Evolutionary conservation across 2,797 vertebrate genomes (phyloP), one percentile per base, ranked within the genome.

Genomic region (Neoniphon sammara): DNA sequence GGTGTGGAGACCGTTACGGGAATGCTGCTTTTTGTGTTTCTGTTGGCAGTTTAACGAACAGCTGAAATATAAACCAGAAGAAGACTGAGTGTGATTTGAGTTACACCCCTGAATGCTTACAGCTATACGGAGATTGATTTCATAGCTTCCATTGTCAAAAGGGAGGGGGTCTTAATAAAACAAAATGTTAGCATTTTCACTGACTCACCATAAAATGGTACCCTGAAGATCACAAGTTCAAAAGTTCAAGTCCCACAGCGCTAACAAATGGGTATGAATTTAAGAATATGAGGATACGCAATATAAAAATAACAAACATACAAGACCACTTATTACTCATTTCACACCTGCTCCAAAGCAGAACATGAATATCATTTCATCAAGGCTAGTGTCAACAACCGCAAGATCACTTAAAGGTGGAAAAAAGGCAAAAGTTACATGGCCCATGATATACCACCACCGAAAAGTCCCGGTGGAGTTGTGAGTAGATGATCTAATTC

Each of bases 1-100:
- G 88, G 90, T 90, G 90, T 68, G 55, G 84, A 88, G 71, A 72
- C 56, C 72, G 27, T 85, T 77, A 70, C 72, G 87, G 87, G 86
- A 85, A 76, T 70, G 74, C 75, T 75, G 83, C 70, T 80, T 89
- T 92, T 76, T 89, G 81, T 90, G 81, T 93, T 91, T 91, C 89
- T 83, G 85, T 74, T 94, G 90, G 90, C 90, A 88, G 86, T 89
- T 91, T 91, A 84, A 91, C 81, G 72, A 93, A 86, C 79, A 86
- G 85, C 89, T 92, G 83, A 93, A 91, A 93, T 86, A 83, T 73
- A 90, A 93, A 90, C 88, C 89, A 92, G 88, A 74, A 77, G 81
- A 84, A 3, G 68, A 77, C 70, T 67, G 81, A 75, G 82, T 85
- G 77, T 85, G 83, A 88, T 83, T 90, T 78, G 80, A 89, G 77